A percentile compares a stretch with the other conserved stretches of the same genome.
Evolutionary conservation across 2,113 vertebrate genomes (phyloP).

Genomic region (Triplophysa rosa): DNA sequence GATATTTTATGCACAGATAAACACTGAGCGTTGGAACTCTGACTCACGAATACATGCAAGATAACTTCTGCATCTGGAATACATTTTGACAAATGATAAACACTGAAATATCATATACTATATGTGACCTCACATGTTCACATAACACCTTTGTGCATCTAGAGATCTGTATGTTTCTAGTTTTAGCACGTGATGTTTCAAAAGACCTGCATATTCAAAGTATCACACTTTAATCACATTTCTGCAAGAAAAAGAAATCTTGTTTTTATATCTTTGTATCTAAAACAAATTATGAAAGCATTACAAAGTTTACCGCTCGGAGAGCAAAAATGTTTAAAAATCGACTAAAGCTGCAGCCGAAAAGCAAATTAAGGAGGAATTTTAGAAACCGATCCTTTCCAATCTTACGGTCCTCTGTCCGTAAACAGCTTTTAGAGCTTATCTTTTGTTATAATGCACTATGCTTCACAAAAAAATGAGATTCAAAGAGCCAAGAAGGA

Average conservation of each 20-base stretch:
- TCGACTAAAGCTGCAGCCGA: not conserved
- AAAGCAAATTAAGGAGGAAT: constrained; percentile 7
- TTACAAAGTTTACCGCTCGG: not conserved
- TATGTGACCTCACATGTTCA: too few relatives aligned
- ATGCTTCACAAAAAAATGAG: not conserved
- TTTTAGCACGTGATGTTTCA: too few relatives aligned
- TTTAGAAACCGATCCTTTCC: constrained; percentile 2
- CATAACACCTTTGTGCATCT: too few relatives aligned
- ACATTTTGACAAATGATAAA: too few relatives aligned
- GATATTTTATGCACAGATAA: too few relatives aligned
- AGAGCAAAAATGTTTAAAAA: not conserved
- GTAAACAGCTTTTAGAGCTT: constrained; percentile 13
- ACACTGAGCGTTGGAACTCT: too few relatives aligned
- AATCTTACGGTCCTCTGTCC: not conserved
- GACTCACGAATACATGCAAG: too few relatives aligned
- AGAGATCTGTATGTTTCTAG: too few relatives aligned
- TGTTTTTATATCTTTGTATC: not conserved
- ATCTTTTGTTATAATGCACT: constrained; percentile 26
- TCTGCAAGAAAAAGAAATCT: not conserved
- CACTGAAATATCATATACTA: too few relatives aligned
- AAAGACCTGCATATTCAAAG: not conserved
- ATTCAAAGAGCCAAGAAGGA: not conserved
- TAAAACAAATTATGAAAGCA: too few relatives aligned
- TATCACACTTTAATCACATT: not conserved
- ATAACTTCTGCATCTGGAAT: too few relatives aligned